These are phyloP conservation scores for Eremobia ochroleuca DNA, from an alignment of 2,888 invertebrate genomes.

Conservation along the genomic window DNA sequence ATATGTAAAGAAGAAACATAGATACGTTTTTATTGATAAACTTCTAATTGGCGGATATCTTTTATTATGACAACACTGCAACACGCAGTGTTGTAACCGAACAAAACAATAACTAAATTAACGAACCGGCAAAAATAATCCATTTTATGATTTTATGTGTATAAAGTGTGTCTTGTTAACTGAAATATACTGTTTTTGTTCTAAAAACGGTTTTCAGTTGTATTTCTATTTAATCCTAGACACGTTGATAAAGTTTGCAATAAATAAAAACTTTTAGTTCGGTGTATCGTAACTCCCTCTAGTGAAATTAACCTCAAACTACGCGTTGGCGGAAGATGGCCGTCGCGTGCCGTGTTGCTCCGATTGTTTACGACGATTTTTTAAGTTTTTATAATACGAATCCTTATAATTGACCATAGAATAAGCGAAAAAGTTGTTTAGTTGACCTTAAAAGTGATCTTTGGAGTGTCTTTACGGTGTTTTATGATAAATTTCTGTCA, in stretches of 20 bases:
- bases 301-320: conserved; percentile 81
- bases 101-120: conserved; percentile 36
- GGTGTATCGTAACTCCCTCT: conserved; percentile 78
- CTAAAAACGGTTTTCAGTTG: neutral
- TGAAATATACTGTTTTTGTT: neutral
- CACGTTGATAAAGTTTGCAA: conserved; percentile 11
- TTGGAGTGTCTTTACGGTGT: conserved; percentile 74
- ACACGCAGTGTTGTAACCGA: conserved; percentile 45
- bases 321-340: conserved; percentile 89
- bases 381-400: conserved; percentile 84
- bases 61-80: conserved; percentile 14
- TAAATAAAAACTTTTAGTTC: conserved; percentile 8
- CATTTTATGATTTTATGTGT: conserved; percentile 2
- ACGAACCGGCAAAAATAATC: conserved; percentile 39
- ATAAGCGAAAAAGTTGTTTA: conserved; percentile 75
- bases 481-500: conserved; percentile 81
- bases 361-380: conserved; percentile 86
- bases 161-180: neutral
- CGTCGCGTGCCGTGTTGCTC: conserved; percentile 89
- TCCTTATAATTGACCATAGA: conserved; percentile 74
- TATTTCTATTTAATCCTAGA: neutral
- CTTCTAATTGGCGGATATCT: neutral
- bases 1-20: neutral
- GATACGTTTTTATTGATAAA: too few species aligned
- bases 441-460: conserved; percentile 69